Evolutionary conservation across 2,113 vertebrate genomes (phyloP).

Genomic region (Spilogale gracilis): DNA sequence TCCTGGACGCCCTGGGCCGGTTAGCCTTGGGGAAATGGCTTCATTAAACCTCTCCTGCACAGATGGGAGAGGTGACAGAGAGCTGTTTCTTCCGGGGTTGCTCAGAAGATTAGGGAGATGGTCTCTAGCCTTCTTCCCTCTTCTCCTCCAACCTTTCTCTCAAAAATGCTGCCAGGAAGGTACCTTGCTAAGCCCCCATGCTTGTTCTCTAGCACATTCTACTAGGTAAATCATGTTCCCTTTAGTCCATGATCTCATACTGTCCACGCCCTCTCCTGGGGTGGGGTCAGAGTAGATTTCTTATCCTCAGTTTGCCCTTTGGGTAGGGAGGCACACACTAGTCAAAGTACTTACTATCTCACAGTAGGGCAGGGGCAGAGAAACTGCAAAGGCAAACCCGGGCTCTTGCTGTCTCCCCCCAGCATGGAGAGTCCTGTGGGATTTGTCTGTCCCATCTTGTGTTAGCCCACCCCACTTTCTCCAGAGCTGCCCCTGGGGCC

Average conservation of each 20-base stretch:
- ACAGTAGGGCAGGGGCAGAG: background rate
- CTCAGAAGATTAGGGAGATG: background rate
- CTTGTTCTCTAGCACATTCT: background rate
- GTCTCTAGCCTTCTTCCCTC: background rate
- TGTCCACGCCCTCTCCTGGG: background rate
- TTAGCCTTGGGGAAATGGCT: background rate
- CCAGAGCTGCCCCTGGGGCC: background rate
- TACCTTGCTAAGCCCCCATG: too few species aligned
- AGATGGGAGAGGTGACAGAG: background rate
- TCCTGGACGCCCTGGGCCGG: rapidly evolving
- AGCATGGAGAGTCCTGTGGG: background rate
- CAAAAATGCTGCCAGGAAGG: background rate
- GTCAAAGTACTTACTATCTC: background rate
- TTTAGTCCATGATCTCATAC: background rate
- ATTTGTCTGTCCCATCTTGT: background rate
- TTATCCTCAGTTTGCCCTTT: background rate
- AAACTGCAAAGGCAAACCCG: background rate
- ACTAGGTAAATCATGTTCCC: background rate
- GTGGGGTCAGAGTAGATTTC: background rate
- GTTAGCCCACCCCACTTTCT: background rate
- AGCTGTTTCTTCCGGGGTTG: rapidly evolving
- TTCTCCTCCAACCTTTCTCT: background rate
- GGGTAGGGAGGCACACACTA: rapidly evolving
- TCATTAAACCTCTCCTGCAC: background rate
- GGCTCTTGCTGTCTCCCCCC: background rate